A percentile compares a stretch with the other conserved stretches of the same genome.
Conservation (phyloP, 1,140 invertebrate genomes). For the Scylla paramamosain region DNA sequence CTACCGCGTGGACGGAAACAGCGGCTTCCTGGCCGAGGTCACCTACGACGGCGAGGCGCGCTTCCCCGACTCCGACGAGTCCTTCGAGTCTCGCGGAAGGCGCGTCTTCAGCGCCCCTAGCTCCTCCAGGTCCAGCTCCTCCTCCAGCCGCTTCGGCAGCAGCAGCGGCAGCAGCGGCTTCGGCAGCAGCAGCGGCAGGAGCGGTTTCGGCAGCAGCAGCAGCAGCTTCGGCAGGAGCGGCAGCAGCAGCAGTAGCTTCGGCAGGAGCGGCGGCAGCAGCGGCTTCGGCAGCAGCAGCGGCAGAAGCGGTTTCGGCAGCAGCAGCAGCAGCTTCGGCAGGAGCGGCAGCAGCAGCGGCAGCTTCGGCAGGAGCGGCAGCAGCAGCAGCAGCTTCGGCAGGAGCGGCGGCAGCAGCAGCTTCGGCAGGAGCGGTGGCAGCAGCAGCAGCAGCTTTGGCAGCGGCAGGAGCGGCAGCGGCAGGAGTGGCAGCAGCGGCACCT, state of each 20-base stretch:
- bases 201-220: no score
- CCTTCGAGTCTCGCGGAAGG: not conserved
- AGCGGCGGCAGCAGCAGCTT: not conserved
- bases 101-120: not conserved
- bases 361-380: not conserved
- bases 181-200: not conserved
- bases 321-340: no score
- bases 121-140: not conserved
- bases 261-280: not conserved
- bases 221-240: no score
- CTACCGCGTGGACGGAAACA: not conserved
- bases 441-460: not conserved
- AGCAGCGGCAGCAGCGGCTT: not conserved
- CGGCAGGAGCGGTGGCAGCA: not conserved
- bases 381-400: not conserved
- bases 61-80: conserved; percentile 8
- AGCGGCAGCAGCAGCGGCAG: not conserved
- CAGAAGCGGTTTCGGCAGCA: not conserved
- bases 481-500: no score
- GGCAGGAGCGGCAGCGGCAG: not conserved
- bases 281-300: not conserved
- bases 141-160: not conserved
- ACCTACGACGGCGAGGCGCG: conserved; percentile 24
- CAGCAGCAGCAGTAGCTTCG: not conserved
- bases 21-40: conserved; percentile 14